Evolutionary conservation across 2,888 invertebrate genomes (phyloP).

Genomic region (Trachelus tabidus): DNA sequence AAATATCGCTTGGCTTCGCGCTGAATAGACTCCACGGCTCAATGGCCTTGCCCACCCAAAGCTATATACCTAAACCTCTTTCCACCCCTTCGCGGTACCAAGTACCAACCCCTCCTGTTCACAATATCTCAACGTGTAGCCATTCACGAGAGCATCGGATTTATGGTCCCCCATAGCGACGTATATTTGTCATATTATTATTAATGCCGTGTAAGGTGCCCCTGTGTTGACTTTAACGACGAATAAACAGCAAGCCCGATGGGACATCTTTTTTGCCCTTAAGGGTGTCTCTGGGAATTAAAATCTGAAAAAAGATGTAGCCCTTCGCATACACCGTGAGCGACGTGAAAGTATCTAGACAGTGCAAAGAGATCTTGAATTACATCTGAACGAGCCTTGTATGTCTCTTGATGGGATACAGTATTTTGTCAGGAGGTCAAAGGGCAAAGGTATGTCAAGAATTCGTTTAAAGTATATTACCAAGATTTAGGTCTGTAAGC

Average conservation of each 20-base stretch:
- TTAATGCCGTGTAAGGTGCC: conserved; percentile 17
- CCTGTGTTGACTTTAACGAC: conserved; percentile 18
- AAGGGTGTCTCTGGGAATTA: not conserved
- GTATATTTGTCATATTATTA: conserved; percentile 32
- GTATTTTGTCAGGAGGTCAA: not conserved
- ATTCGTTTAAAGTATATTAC: not conserved
- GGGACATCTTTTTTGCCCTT: not conserved
- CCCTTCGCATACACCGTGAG: not conserved
- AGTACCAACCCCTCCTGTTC: conserved; percentile 10
- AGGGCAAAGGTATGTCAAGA: not conserved
- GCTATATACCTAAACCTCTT: conserved; percentile 1
- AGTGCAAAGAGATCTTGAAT: not conserved
- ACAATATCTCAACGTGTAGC: conserved; percentile 22
- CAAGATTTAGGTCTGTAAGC: not conserved
- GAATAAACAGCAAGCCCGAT: not conserved
- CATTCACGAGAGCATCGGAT: conserved; percentile 21
- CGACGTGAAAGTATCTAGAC: not conserved
- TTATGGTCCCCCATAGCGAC: conserved; percentile 21
- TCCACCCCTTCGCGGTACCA: conserved; percentile 1
- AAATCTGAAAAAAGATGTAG: not conserved
- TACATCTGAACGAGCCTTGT: not conserved
- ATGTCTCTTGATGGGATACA: not conserved
- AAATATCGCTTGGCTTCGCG: conserved; percentile 13
- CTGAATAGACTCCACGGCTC: conserved; percentile 15
- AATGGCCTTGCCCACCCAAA: conserved; percentile 7